These are phyloP conservation scores for Mantis religiosa DNA, from an alignment of 2,888 invertebrate genomes.

Conservation along the genomic window DNA sequence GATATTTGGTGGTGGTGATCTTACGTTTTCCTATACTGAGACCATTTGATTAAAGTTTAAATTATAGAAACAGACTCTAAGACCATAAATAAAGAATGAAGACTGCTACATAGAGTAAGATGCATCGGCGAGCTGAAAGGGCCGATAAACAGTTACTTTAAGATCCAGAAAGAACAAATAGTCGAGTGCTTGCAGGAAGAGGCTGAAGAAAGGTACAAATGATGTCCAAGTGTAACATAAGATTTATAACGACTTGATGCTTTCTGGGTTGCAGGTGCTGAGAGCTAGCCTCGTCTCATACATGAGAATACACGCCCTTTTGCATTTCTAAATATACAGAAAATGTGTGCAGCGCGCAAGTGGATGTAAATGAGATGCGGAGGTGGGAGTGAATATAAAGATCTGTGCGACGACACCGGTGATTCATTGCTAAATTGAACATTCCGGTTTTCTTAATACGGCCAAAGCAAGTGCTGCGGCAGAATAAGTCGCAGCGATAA, in stretches of 20 bases:
- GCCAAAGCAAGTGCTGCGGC: background rate
- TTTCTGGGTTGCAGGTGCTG: background rate
- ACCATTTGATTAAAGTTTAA: too few relatives aligned
- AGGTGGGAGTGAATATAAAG: background rate
- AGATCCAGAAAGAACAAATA: background rate
- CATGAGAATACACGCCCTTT: background rate
- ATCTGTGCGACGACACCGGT: background rate
- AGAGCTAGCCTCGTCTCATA: background rate
- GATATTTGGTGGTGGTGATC: too few relatives aligned
- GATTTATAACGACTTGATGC: background rate
- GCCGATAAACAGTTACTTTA: background rate
- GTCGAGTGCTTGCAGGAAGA: background rate
- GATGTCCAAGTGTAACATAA: background rate
- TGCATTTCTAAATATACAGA: background rate
- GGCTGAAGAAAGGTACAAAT: background rate
- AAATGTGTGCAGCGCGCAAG: background rate
- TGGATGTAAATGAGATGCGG: background rate
- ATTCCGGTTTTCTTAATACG: background rate
- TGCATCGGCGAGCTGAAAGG: background rate
- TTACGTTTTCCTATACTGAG: too few relatives aligned
- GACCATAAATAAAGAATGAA: too few relatives aligned
- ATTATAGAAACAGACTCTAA: too few relatives aligned
- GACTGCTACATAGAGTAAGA: too few relatives aligned
- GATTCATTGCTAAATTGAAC: background rate
- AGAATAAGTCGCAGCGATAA: background rate